phyloP scores from a whole-genome alignment of 92 coral and sea anemone species.

The Palythoa grandiflora region DNA sequence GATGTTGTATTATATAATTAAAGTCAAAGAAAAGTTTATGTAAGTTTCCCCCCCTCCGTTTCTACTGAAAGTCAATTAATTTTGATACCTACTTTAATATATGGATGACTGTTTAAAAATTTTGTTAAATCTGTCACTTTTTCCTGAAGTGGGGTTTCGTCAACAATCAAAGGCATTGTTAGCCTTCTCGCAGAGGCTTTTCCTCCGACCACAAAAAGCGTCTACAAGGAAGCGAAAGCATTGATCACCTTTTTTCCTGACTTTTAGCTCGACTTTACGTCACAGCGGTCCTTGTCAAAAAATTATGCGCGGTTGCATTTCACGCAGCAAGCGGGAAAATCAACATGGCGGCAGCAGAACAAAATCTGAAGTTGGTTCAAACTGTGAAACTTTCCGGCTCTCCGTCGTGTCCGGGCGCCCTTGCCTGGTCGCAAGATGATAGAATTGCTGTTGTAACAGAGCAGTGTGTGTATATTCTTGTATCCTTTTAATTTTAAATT shows the following conservation, averaged over 20 bases:
- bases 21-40: no score
- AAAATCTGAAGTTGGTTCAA: conserved; percentile 57
- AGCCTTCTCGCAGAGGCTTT: no score
- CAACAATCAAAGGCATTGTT: conserved; percentile 62
- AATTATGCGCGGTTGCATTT: conserved; percentile 21
- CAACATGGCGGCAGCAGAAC: conserved; percentile 74
- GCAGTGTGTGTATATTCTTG: conserved; percentile 77
- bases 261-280: no score
- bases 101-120: background rate
- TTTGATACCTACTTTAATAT: background rate
- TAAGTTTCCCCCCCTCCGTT: no score
- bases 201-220: no score
- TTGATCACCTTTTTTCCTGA: no score
- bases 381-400: conserved; percentile 54
- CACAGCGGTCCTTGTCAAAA: background rate
- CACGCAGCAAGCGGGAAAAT: conserved; percentile 52
- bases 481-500: conserved; percentile 76
- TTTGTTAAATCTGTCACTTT: background rate
- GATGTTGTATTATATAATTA: no score
- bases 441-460: conserved; percentile 85
- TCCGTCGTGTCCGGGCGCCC: conserved; percentile 71
- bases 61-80: background rate
- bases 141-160: conserved; percentile 21
- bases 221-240: no score
- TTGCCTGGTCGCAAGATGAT: conserved; percentile 92